Evolutionary conservation across 2,797 vertebrate species (phyloP).

Genomic region (Philypnodon macrostomus): DNA sequence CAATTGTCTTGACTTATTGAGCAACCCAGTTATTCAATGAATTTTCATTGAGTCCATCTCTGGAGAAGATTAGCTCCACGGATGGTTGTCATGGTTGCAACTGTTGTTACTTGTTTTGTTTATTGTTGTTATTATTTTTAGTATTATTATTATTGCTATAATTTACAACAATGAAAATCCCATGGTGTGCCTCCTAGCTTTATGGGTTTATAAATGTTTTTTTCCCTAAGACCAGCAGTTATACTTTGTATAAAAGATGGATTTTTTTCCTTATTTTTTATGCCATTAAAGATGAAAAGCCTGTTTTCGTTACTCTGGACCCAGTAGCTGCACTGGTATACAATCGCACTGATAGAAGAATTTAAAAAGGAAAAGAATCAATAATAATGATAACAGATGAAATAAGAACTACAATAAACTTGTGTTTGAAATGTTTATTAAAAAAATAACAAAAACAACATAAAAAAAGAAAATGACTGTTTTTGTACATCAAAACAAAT

Average conservation of each 20-base stretch:
- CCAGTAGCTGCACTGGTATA: slow-evolving; percentile 97
- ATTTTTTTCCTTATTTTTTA: slow-evolving; percentile 91
- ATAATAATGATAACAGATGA: slow-evolving; percentile 74
- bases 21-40: slow-evolving; percentile 87
- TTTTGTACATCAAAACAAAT: slow-evolving; percentile 98
- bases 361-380: slow-evolving; percentile 58
- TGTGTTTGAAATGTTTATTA: slow-evolving; percentile 88
- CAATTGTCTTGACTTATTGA: slow-evolving; percentile 76
- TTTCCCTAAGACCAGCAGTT: slow-evolving; percentile 97
- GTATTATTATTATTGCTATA: slow-evolving; percentile 67
- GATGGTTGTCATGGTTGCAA: slow-evolving; percentile 80
- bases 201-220: slow-evolving; percentile 97
- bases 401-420: slow-evolving; percentile 87
- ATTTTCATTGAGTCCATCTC: slow-evolving; percentile 82
- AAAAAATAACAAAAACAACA: slow-evolving; percentile 52
- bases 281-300: slow-evolving; percentile 83
- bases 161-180: slow-evolving; percentile 84
- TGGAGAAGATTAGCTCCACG: slow-evolving; percentile 59
- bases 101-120: slow-evolving; percentile 81
- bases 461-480: slow-evolving; percentile 86
- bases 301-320: slow-evolving; percentile 97
- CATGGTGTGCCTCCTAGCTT: slow-evolving; percentile 98
- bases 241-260: slow-evolving; percentile 99
- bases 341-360: slow-evolving; percentile 93
- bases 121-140: slow-evolving; percentile 71